Evolutionary conservation across 1,140 invertebrate species (phyloP).

Genomic region (Goniozus legneri): DNA sequence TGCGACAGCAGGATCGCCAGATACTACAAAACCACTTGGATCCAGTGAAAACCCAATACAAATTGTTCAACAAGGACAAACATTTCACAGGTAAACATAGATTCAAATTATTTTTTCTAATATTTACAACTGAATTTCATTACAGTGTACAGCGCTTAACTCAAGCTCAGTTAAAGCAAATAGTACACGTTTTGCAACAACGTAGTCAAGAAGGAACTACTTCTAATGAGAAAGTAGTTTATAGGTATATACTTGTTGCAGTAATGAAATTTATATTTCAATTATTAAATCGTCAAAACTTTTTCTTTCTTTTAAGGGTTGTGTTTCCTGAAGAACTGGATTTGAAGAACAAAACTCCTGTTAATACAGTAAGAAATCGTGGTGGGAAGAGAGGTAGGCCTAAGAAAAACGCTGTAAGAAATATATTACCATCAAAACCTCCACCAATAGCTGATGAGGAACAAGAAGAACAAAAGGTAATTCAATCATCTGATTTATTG

Average conservation of each 20-base stretch:
- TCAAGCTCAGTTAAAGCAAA: slow-evolving; percentile 61
- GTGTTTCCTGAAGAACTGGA: slow-evolving; percentile 52
- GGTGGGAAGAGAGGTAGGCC: slow-evolving; percentile 47
- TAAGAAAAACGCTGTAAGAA: slow-evolving; percentile 34
- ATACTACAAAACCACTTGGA: slow-evolving; percentile 50
- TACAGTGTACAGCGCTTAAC: slow-evolving; percentile 60
- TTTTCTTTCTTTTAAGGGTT: slow-evolving; percentile 33
- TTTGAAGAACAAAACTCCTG: slow-evolving; percentile 27
- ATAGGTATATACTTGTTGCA: slow-evolving; percentile 42
- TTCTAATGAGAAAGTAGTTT: slow-evolving; percentile 60
- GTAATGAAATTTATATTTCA: slow-evolving; percentile 7
- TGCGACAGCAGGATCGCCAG: slow-evolving; percentile 13
- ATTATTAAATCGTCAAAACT: slow-evolving; percentile 1
- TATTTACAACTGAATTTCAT: slow-evolving; percentile 18
- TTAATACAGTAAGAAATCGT: slow-evolving; percentile 30
- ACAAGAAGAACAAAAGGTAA: slow-evolving; percentile 42
- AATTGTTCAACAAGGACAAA: slow-evolving; percentile 62
- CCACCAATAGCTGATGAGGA: slow-evolving; percentile 31
- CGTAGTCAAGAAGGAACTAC: slow-evolving; percentile 44
- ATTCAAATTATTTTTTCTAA: slow-evolving; percentile 9
- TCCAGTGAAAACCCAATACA: slow-evolving; percentile 64
- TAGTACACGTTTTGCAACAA: slow-evolving; percentile 61
- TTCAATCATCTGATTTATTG: slow-evolving; percentile 2
- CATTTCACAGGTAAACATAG: slow-evolving; percentile 49
- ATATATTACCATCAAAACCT: slow-evolving; percentile 22